Evolutionary conservation across 2,113 vertebrate species (phyloP).

Genomic region (Oryzias curvinotus): DNA sequence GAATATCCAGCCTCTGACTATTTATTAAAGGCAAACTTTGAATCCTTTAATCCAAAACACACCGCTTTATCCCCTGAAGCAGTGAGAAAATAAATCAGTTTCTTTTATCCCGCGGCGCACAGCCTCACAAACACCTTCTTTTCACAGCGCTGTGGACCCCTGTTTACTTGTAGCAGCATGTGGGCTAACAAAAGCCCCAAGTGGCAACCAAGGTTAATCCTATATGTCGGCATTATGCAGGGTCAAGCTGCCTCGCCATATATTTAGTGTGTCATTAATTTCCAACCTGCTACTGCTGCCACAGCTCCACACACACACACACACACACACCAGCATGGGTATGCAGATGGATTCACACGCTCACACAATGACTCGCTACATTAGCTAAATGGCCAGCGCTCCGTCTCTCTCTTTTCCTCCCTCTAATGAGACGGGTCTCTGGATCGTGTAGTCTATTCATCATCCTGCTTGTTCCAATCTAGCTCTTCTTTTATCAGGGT

Average conservation of each 20-base stretch:
- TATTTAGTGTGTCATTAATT: slow-evolving; percentile 87
- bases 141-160: slow-evolving; percentile 26
- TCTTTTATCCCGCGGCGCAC: slow-evolving; percentile 17
- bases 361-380: slow-evolving; percentile 90
- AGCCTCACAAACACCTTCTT: slow-evolving; percentile 58
- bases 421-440: slow-evolving; percentile 97
- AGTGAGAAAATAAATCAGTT: slow-evolving; percentile 71
- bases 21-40: slow-evolving; percentile 72
- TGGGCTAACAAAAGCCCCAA: slow-evolving; percentile 71
- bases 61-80: slow-evolving; percentile 63
- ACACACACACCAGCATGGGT: not conserved
- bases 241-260: slow-evolving; percentile 80
- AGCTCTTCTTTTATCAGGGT: slow-evolving; percentile 95
- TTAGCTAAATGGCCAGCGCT: slow-evolving; percentile 89
- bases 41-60: slow-evolving; percentile 77
- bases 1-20: slow-evolving; percentile 51
- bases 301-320: slow-evolving; percentile 20
- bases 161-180: slow-evolving; percentile 69
- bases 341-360: slow-evolving; percentile 41
- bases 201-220: slow-evolving; percentile 84
- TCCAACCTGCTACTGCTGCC: slow-evolving; percentile 87
- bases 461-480: slow-evolving; percentile 99
- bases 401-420: slow-evolving; percentile 61
- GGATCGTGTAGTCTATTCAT: slow-evolving; percentile 96
- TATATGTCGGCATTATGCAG: slow-evolving; percentile 81